Evolutionary conservation across 2,797 vertebrate genomes (phyloP), one percentile per base, ranked within the genome.

Genomic region (Astyanax mexicanus): DNA sequence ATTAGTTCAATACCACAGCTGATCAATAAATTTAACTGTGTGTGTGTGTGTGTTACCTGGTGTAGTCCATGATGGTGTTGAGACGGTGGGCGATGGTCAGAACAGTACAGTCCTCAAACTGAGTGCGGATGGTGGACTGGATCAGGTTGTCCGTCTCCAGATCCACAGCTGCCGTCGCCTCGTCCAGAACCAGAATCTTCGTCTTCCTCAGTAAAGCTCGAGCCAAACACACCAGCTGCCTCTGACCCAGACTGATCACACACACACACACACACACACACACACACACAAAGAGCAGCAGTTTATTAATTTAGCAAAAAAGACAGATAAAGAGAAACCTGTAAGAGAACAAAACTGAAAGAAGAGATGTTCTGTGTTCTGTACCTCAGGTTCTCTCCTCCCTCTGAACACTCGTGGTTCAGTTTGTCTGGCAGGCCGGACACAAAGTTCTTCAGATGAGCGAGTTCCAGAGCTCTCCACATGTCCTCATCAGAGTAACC

Each of bases 1-100:
- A n/a, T n/a, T n/a, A n/a, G n/a, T n/a, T n/a, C n/a, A n/a, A n/a
- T n/a, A n/a, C n/a, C n/a, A n/a, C n/a, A n/a, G n/a, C n/a, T n/a
- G n/a, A n/a, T n/a, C n/a, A n/a, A n/a, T n/a, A n/a, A n/a, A n/a
- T n/a, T n/a, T n/a, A n/a, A n/a, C n/a, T n/a, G n/a, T n/a, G n/a
- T n/a, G n/a, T 32, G 29, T 32, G 29, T 32, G 2, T 32, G 2
- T 32, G 0, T 75, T 86, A 96, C 97, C 95, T 94, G 0, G 91
- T 95, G 77, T 98, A 98, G 88, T 99, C 98, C 96, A 99, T 96
- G 85, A 99, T 95, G 13, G 98, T 99, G 88, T 99, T 96, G 47
- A 99, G 93, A 35, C 96, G 93, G 82, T 99, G 97, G 0, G 98
- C 97, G 4, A 99, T 98, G 23, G 97, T 99, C 76, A 99, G 91